Percentiles rank a stretch among this genome's conserved stretches.
Conservation (phyloP, 2,888 invertebrate genomes). For the Megalurothrips usitatus region DNA sequence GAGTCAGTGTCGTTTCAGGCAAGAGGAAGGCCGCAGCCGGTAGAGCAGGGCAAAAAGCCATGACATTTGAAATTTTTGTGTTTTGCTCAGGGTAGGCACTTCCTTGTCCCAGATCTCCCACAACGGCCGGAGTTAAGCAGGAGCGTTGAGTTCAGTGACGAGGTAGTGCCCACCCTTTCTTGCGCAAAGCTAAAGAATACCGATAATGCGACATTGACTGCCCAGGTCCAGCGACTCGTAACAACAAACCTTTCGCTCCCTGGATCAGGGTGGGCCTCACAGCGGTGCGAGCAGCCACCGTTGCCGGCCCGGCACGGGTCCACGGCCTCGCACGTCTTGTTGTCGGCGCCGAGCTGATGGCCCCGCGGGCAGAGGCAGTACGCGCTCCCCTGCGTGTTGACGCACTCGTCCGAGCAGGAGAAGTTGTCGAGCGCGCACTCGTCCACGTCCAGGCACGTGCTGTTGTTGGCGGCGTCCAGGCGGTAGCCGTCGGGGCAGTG, state of each 20-base stretch:
- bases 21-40: too few relatives aligned
- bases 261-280: slow-evolving; percentile 35
- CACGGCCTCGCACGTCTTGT: slow-evolving; percentile 43
- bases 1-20: not conserved
- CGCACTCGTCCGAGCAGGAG: slow-evolving; percentile 56
- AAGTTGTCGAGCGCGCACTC: slow-evolving; percentile 52
- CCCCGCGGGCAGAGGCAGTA: slow-evolving; percentile 39
- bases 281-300: slow-evolving; percentile 44
- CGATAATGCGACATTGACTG: too few relatives aligned
- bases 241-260: not conserved
- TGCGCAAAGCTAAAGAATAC: too few relatives aligned
- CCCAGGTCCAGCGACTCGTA: too few relatives aligned
- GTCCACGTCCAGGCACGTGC: slow-evolving; percentile 52
- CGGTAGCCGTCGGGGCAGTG: slow-evolving; percentile 41
- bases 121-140: too few relatives aligned
- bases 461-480: slow-evolving; percentile 42
- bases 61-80: too few relatives aligned
- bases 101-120: too few relatives aligned
- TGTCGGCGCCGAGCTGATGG: slow-evolving; percentile 35
- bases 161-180: too few relatives aligned
- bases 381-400: slow-evolving; percentile 53
- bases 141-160: too few relatives aligned
- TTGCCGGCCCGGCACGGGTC: slow-evolving; percentile 45
- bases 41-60: too few relatives aligned
- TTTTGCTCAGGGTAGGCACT: too few relatives aligned